phyloP scores from a whole-genome alignment of 2,797 vertebrate species.

The Furcifer pardalis region DNA sequence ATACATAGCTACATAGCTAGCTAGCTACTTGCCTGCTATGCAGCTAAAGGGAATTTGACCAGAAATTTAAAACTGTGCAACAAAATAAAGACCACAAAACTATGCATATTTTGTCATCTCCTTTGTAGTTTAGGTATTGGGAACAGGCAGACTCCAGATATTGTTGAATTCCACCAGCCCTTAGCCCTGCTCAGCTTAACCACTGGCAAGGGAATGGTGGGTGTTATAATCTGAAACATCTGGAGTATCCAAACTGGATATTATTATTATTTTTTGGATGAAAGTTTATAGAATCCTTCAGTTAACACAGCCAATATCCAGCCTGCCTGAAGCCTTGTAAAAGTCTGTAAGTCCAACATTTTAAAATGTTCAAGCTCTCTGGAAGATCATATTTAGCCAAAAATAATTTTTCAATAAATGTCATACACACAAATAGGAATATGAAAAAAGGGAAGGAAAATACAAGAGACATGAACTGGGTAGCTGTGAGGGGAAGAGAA shows the following conservation, averaged over 20 bases:
- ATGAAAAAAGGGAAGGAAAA: neutral
- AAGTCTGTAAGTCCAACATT: no score
- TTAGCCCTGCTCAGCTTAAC: neutral
- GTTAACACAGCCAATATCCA: no score
- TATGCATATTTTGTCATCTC: neutral
- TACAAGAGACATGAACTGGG: neutral
- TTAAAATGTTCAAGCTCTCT: no score
- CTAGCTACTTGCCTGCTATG: no score
- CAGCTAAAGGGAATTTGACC: no score
- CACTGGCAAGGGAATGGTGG: neutral
- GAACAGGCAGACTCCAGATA: neutral
- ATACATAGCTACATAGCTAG: no score
- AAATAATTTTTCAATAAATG: no score
- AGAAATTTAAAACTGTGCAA: no score
- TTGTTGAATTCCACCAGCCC: neutral
- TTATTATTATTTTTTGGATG: no score
- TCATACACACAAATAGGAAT: slow-evolving; percentile 9
- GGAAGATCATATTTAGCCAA: neutral
- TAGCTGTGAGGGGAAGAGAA: neutral
- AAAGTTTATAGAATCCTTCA: no score
- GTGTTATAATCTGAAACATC: neutral
- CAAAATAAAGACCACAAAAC: neutral
- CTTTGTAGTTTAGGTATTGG: neutral
- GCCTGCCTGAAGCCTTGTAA: no score
- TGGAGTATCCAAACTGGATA: no score